Base-by-base conservation (phyloP, 2,888 invertebrate genomes). In the Vesta saturnalis region DNA sequence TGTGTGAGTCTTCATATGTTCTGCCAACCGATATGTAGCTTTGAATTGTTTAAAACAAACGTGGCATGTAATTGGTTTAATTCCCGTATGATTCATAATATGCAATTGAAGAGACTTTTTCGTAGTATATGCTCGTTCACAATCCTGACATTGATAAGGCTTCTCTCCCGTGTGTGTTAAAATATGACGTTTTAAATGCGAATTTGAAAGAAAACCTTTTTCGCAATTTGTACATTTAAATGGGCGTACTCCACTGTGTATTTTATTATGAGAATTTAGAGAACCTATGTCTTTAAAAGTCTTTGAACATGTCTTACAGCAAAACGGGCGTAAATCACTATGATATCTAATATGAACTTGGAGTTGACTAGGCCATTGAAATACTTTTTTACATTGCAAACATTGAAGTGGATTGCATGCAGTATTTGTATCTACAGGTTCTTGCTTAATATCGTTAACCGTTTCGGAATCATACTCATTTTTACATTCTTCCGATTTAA, bases 1-100 rank as follows among this genome's bases (percentile, higher is more conserved):
- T 1, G 57, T 64, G 8, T 64, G 64, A 6, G 39, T 59, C 22
- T 35, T 58, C 49, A 58, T 64, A 47, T 64, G 64, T 16, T 21
- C 23, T 2, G 16, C 14, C 39, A 67, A 58, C 0, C 21, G 18
- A 8, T 22, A 35, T 6, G 19, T 15, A 2, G 15, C 15, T 1
- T 35, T 58, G 12, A 67, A 62, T 1, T 10, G n/a, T 46, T 39
- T 62, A 8, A 12, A 15, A 39, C 67, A 67, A 19, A 43, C 15
- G 4, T 5, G 14, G 49, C 67, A 61, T 10, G 18, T 21, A 16
- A 52, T 57, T 6, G 62, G 62, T 62, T 61, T 66, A 12, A 39
- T 52, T 15, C 52, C 58, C 1, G 19, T 23, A 23, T 64, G 64
- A 43, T 19, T 54, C 8, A 58, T 39, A 15, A 64, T 15, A n/a